These are phyloP conservation scores for Lycocerus yunnanus DNA, from an alignment of 2,888 invertebrate genomes.

Conservation along the genomic window DNA sequence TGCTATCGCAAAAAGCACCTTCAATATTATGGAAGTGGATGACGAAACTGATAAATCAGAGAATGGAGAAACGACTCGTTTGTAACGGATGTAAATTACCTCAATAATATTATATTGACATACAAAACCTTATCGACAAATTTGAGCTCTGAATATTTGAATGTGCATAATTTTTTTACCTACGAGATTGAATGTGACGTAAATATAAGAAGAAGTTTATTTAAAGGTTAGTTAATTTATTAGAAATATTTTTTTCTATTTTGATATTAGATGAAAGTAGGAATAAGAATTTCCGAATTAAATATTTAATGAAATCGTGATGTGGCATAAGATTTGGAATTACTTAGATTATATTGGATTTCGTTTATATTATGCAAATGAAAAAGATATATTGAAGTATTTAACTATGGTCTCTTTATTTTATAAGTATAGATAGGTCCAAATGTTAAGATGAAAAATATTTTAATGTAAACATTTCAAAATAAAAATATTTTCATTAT, in stretches of 20 bases:
- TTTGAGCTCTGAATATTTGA: not conserved
- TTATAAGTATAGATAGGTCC: not conserved
- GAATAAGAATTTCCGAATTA: not conserved
- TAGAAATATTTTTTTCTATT: not conserved
- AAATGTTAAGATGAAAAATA: not conserved
- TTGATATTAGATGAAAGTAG: not conserved
- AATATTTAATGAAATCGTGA: not conserved
- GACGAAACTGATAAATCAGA: not conserved
- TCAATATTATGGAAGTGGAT: not conserved
- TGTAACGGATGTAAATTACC: not conserved
- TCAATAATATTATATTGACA: not conserved
- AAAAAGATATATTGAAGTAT: not conserved
- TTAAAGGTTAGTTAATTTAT: not conserved
- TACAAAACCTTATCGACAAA: not conserved
- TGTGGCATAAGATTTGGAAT: not conserved
- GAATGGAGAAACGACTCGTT: not conserved
- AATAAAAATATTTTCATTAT: not conserved
- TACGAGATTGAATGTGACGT: not conserved
- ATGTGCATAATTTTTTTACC: not conserved
- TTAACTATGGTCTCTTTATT: not conserved
- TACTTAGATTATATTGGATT: not conserved
- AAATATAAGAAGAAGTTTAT: not conserved
- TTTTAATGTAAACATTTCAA: not conserved
- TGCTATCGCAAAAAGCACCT: slow-evolving; percentile 33
- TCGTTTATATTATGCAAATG: not conserved